Evolutionary conservation across 2,888 invertebrate species (phyloP), one percentile per base, ranked within the genome.

Genomic region (Ypsolopha sequella): DNA sequence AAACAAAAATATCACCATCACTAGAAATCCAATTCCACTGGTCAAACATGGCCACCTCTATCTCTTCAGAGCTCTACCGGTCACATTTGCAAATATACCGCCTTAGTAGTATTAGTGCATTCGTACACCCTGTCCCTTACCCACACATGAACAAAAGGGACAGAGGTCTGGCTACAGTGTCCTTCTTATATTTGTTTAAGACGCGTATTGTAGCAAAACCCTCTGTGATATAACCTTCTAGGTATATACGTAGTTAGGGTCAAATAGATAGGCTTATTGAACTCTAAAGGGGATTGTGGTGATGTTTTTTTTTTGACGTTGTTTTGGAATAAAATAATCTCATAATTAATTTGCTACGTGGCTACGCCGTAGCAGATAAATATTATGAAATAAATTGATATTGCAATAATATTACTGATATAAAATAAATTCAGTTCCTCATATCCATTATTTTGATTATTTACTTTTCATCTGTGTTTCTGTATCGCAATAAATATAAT

Each of bases 181-280:
- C 70, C 73, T 84, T 85, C 85, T 82, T 86, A 85, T 84, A 85
- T 86, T 86, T 86, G 85, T 82, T 84, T 82, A 84, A 86, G 85
- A 76, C 78, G 66, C 77, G 75, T 80, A 80, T 79, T 76, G 79
- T 76, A 59, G 8, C 13, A 43, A 47, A 36, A 66, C 70, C 68
- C 35, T 9, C 11, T 46, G 24, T 46, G 34, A 35, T 24, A 24
- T 24, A 24, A 24, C 24, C 24, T 24, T 24, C 24, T 24, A 24
- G 24, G 24, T 24, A 24, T 24, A 24, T 24, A 9, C 39, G 39
- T 39, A 39, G 39, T 39, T 39, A 9, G 39, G 9, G 11, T 39
- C 11, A 11, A 39, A 39, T n/a, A 6, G 39, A 39, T 39, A 9
- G 9, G 39, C 39, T 11, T 39, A 39, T 39, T 39, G 39, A 24